Evolutionary conservation across 2,888 invertebrate species (phyloP), one percentile per base, ranked within the genome.

Genomic region (Emmelina monodactyla): DNA sequence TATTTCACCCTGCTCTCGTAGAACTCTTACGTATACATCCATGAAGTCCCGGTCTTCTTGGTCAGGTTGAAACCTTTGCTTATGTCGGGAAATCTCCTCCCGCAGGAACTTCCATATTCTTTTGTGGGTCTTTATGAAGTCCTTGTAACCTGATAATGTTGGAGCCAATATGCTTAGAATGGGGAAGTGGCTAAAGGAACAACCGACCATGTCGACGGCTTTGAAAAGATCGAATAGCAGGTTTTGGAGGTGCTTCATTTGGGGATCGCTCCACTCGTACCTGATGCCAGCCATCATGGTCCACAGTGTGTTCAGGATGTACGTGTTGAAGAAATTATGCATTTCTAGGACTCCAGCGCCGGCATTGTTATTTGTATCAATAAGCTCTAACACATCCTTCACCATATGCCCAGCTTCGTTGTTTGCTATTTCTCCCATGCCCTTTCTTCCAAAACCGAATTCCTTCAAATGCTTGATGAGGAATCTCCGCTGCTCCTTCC

Each of bases 251-350:
- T 84, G 69, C 41, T 82, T 82, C 58, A 92, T 80, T 49, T 89
- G 85, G 16, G 84, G 73, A 45, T 92, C 89, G 19, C 85, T 87
- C 0, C 85, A 83, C 33, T 84, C 83, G 51, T 90, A 91, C 33
- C 91, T 80, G 28, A 83, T 84, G 2, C 91, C 89, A 3, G 92
- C 89, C 83, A 92, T 83, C 89, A 93, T 90, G 32, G 84, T 84
- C 92, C 92, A 93, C 0, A 92, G 61, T 0, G 89, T 88, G 49
- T 93, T 93, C 5, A 93, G 65, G 14, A 91, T 86, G 41, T 89
- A 87, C 0, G 91, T 86, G 14, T 87, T 88, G 49, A 92, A 92
- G 34, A 88, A 82, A 37, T 88, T 86, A 37, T 88, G 85, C 86
- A 92, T 88, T 42, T 84, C 78, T 0, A 89, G 68, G 0, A 84